Base-by-base conservation (phyloP, 1,140 invertebrate genomes). In the Pogonomyrmex barbatus region DNA sequence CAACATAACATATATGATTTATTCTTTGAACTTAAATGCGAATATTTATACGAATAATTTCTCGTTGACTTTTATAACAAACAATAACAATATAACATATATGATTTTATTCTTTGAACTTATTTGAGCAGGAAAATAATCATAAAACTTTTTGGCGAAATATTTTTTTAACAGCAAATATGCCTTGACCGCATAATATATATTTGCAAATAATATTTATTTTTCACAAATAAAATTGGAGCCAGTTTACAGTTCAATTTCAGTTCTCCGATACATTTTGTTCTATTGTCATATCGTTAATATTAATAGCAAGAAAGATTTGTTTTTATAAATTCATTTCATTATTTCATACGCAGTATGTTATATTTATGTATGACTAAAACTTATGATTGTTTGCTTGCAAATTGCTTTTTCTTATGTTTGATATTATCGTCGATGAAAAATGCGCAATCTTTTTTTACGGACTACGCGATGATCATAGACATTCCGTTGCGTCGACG, bases 401-500 rank as follows among this genome's bases (percentile, higher is more conserved):
- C 47, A 12, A 52, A 42, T 71, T 45, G 30, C 78, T 58, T 47
- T 2, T 56, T 52, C 47, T 68, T 70, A 65, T 52, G 14, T 71
- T 81, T n/a, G 24, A 47, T 47, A 73, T 82, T 33, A 82, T 73
- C 17, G 17, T 47, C 39, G 42, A 60, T 71, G 14, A 39, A 36
- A 47, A 82, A 82, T 30, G 47, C 42, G 30, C 54, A 58, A 36
- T 36, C 10, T 71, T 82, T 82, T 81, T 73, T 71, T 73, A 73
- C 30, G 10, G 4, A 47, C 30, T 73, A 58, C 33, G 17, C 52
- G 17, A 79, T 42, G 58, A 87, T 88, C 87, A 75, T 81, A 84
- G 82, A 86, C 87, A 86, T 86, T 88, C 85, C 85, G 42, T 68
- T 76, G 39, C 36, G 76, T 82, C 77, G 88, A 89, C 83, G 88